A percentile compares a stretch with the other conserved stretches of the same genome.
These are phyloP conservation scores for Apomyelois bistriatella DNA, from an alignment of 2,888 invertebrate genomes.

Conservation along the genomic window DNA sequence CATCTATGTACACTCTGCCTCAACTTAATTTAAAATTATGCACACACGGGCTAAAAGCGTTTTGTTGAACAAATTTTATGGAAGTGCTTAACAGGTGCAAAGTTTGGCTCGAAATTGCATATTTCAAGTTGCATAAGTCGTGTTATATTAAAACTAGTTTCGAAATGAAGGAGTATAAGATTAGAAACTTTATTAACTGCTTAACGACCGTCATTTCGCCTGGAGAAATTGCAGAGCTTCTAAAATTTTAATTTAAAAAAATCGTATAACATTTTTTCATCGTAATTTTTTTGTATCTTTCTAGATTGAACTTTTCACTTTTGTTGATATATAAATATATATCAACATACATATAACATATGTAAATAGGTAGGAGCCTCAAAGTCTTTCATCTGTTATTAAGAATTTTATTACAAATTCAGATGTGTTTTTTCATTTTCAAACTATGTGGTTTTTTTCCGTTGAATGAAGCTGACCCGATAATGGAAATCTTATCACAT, in stretches of 20 bases:
- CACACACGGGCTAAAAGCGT: constrained; percentile 33
- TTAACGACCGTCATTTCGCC: constrained; percentile 6
- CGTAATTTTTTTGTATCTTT: no score
- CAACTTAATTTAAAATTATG: constrained; percentile 33
- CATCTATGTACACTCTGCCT: constrained; percentile 3
- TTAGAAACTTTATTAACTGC: constrained; percentile 12
- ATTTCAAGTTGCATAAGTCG: constrained; percentile 39
- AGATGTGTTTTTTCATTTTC: no score
- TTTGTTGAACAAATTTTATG: constrained; percentile 51
- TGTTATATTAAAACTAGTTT: constrained; percentile 44
- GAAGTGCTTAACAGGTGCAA: constrained; percentile 42
- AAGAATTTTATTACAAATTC: no score
- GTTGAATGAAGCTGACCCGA: no score
- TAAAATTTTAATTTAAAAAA: background rate
- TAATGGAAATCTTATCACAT: no score
- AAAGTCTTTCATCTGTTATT: no score
- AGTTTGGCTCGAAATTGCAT: constrained; percentile 47
- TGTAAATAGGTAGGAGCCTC: no score
- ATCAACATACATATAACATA: no score
- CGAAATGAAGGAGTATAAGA: constrained; percentile 37
- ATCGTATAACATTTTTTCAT: background rate
- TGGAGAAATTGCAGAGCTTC: background rate
- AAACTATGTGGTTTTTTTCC: no score
- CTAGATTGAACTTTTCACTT: background rate
- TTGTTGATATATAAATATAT: background rate